Evolutionary conservation across 2,113 vertebrate species (phyloP).

Genomic region (Lynx canadensis): DNA sequence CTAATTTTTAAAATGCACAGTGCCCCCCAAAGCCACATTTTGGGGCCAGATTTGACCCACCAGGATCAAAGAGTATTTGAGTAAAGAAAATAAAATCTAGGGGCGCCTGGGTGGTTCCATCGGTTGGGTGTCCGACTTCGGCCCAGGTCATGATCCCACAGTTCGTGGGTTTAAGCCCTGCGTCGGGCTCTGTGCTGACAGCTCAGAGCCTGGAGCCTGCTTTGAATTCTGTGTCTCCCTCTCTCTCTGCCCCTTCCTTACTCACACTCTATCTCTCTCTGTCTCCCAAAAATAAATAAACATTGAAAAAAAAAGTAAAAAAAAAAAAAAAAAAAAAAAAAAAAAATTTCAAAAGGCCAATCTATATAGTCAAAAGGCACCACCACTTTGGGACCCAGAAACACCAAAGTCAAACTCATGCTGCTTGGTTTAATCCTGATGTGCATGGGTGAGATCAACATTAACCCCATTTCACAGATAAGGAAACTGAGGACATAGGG

Average conservation of each 20-base stretch:
- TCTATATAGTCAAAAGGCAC: not conserved
- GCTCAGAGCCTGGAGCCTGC: no score
- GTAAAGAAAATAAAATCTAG: not conserved
- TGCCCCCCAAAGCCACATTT: not conserved
- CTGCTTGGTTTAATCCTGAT: not conserved
- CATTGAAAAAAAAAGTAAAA: no score
- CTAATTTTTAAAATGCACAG: not conserved
- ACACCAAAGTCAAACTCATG: not conserved
- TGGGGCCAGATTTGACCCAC: not conserved
- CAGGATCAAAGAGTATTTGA: not conserved
- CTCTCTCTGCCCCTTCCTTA: no score
- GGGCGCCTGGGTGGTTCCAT: no score
- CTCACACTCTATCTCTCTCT: no score
- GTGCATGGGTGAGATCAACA: fast-evolving
- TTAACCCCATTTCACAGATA: not conserved
- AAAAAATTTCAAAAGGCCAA: not conserved
- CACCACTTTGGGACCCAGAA: not conserved
- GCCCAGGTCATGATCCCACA: no score
- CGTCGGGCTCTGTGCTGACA: no score
- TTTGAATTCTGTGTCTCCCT: no score
- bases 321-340: no score
- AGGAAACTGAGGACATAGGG: not conserved
- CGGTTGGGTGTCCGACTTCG: no score
- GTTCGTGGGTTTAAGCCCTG: no score
- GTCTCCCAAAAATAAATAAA: no score